These are phyloP conservation scores for Eustalomyia histrio DNA, from an alignment of 2,888 invertebrate species.

Conservation along the genomic window DNA sequence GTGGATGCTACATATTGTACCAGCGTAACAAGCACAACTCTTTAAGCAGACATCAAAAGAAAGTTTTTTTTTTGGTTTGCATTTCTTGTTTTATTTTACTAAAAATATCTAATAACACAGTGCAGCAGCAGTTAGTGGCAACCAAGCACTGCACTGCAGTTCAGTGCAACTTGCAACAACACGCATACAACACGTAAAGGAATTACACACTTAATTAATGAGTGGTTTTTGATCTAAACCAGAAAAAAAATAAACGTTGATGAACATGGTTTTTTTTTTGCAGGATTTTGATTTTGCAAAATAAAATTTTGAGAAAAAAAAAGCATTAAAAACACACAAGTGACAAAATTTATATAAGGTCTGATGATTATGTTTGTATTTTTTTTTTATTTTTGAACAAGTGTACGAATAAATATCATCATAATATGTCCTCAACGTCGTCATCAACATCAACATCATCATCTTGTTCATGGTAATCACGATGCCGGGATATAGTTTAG, in stretches of 20 bases:
- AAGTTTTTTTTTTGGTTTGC: conserved; percentile 40
- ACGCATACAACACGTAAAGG: conserved; percentile 63
- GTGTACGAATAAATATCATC: conserved; percentile 18
- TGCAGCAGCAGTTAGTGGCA: background rate
- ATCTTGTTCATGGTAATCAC: conserved; percentile 39
- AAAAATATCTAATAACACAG: background rate
- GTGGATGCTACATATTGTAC: conserved; percentile 44
- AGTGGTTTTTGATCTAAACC: conserved; percentile 71
- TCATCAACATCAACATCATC: conserved; percentile 20
- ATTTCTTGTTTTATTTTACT: conserved; percentile 5
- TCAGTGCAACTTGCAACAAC: conserved; percentile 42
- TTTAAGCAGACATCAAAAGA: conserved; percentile 66
- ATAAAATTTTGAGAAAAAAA: conserved; percentile 6
- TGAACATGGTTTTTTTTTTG: conserved; percentile 3
- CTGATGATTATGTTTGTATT: conserved; percentile 42
- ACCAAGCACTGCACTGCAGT: conserved; percentile 5
- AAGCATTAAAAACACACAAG: conserved; percentile 32
- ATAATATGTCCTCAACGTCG: background rate
- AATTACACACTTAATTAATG: conserved; percentile 79
- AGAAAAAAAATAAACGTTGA: conserved; percentile 25
- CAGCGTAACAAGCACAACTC: conserved; percentile 57
- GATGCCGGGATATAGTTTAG: conserved; percentile 58
- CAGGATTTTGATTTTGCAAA: conserved; percentile 29
- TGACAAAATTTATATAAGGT: conserved; percentile 63
- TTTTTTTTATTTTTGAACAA: conserved; percentile 9